Conservation (phyloP, 2,113 vertebrate species). For the Ammodytes dubius region DNA sequence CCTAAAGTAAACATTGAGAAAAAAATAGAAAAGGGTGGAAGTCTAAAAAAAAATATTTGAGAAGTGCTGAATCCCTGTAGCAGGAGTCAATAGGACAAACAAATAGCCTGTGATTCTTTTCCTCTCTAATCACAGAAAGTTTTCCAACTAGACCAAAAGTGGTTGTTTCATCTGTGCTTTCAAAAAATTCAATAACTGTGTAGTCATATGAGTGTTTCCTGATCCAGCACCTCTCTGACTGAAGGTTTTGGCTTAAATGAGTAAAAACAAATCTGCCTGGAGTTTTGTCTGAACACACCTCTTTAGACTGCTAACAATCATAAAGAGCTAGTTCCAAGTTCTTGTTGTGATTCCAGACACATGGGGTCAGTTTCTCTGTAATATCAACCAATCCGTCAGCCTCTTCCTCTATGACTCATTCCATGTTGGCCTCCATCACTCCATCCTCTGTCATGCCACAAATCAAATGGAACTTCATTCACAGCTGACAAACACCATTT, state of each 20-base stretch:
- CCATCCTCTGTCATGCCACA: conserved; percentile 16
- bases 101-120: not conserved
- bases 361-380: conserved; percentile 12
- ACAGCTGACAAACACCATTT: conserved; percentile 20
- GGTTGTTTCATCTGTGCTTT: conserved; percentile 30
- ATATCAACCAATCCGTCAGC: conserved; percentile 27
- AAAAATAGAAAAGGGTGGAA: conserved; percentile 1
- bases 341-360: not conserved
- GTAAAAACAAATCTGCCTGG: not conserved
- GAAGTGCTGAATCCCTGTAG: conserved; percentile 51
- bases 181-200: not conserved
- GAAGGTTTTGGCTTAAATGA: not conserved
- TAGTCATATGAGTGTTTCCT: not conserved
- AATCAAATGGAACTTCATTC: conserved; percentile 36
- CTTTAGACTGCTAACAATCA: not conserved
- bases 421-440: conserved; percentile 45
- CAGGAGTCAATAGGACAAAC: conserved; percentile 31
- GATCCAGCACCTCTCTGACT: not conserved
- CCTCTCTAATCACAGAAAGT: conserved; percentile 22
- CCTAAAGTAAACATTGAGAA: not conserved
- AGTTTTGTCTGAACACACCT: not conserved
- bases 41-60: not conserved
- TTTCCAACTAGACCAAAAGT: conserved; percentile 8
- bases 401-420: conserved; percentile 46
- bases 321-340: not conserved